Evolutionary conservation across 2,888 invertebrate species (phyloP), one percentile per base, ranked within the genome.

Genomic region (Ametastegia equiseti): DNA sequence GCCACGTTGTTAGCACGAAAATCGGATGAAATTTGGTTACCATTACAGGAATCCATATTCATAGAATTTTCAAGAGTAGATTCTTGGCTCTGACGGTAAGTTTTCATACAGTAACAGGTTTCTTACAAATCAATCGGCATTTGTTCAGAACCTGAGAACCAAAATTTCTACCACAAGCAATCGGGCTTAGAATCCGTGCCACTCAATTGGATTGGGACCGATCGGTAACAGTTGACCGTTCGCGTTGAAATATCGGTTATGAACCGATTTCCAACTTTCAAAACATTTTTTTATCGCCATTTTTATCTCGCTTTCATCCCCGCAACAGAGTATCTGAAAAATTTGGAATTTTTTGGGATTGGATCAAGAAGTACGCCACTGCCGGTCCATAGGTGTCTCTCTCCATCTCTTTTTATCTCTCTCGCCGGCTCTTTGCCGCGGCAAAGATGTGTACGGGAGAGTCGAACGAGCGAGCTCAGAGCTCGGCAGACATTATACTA

Each of bases 401-500:
- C 85, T 87, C 86, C 85, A 86, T 86, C 85, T 85, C 84, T 71
- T 77, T 78, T 84, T 84, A 85, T 86, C 85, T 50, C 75, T 50
- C 73, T 33, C 50, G 11, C 50, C 50, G 33, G 75, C 54, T 71
- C 71, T 71, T 71, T 71, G 54, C 73, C 73, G 54, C 75, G 75
- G 75, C 75, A 75, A 75, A 75, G 75, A 54, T 54, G 54, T 33
- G 75, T 54, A 75, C 75, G 75, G 54, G 33, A 75, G 75, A 81
- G 82, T 80, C 54, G 81, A 81, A 80, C 81, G 75, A 83, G 84
- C 85, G 83, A 81, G 83, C 81, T 67, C 39, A 65, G 80, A 83
- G 82, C 78, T 78, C 83, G 78, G 83, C 86, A 85, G 85, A 88
- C 88, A 88, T 89, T 89, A 88, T 87, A 86, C 86, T 87, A 88